These are phyloP conservation scores for Drosophila kepulauana DNA, from an alignment of 1,140 invertebrate genomes.

Conservation along the genomic window DNA sequence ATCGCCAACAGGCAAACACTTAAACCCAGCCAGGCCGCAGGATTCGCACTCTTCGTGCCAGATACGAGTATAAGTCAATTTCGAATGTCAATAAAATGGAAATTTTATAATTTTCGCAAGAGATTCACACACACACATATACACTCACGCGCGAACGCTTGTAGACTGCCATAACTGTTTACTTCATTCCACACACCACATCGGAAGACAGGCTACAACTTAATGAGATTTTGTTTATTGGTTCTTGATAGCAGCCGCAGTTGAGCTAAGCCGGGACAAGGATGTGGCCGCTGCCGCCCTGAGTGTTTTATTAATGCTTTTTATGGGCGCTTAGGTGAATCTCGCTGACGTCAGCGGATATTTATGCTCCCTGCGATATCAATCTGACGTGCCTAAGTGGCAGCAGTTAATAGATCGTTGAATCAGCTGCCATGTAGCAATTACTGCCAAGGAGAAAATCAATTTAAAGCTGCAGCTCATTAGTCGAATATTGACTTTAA, in stretches of 20 bases:
- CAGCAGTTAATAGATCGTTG: constrained; percentile 30
- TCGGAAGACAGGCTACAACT: constrained; percentile 48
- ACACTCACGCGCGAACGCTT: background rate
- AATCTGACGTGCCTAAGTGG: constrained; percentile 48
- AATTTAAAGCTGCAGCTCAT: constrained; percentile 7
- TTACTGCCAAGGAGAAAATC: constrained; percentile 3
- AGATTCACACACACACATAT: constrained; percentile 27
- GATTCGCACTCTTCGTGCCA: constrained; percentile 43
- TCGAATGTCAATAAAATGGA: constrained; percentile 81
- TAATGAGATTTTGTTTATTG: constrained; percentile 82
- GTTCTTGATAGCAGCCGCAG: constrained; percentile 61
- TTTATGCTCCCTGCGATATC: constrained; percentile 37
- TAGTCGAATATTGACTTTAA: background rate
- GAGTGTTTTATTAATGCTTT: constrained; percentile 51
- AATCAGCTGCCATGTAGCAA: constrained; percentile 13
- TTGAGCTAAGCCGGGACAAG: constrained; percentile 11
- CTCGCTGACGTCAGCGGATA: constrained; percentile 39
- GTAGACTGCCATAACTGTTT: constrained; percentile 4
- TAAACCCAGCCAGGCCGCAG: constrained; percentile 61
- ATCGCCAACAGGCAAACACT: constrained; percentile 61
- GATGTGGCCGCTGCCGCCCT: background rate
- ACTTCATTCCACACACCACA: constrained; percentile 8
- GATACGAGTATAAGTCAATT: constrained; percentile 77
- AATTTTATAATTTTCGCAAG: constrained; percentile 78
- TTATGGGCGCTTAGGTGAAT: constrained; percentile 57